Base-by-base conservation (phyloP, 2,888 invertebrate species). In the Pollenia angustigena region DNA sequence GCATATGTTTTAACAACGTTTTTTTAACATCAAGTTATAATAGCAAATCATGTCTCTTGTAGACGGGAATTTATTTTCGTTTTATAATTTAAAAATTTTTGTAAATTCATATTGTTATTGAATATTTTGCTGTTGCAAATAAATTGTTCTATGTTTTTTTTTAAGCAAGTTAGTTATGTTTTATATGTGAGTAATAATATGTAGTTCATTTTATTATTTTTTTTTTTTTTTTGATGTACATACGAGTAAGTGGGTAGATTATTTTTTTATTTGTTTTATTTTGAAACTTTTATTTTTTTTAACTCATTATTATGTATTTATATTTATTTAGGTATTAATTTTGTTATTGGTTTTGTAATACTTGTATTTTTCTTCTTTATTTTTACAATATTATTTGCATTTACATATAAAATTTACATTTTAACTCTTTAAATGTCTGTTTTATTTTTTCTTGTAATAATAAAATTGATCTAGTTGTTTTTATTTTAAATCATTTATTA, bases 381-480 rank as follows among this genome's bases (percentile, higher is more conserved):
- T 66, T 60, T 46, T 50, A 42, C 87, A 74, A 82, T 69, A 16
- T 80, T 58, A 18, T 84, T 79, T 75, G 14, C 44, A 81, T 68
- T 54, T 62, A 71, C 42, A 71, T 85, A 85, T 71, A 88, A 68
- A 84, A 81, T 79, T 85, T 62, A 68, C 58, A 71, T 66, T 74
- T 23, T 23, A 78, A 85, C 72, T 62, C 71, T 88, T 76, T 84
- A 52, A 69, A 83, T 88, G 71, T 88, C 85, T 72, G 74, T 68
- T 80, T 68, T 18, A 82, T 69, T 50, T 80, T 23, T 6, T 32
- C 32, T 32, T 32, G 32, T 32, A 32, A 86, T 88, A 78, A 68
- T 89, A 87, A 87, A 85, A 87, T 87, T 87, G 87, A 71, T 85
- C 85, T 87, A 85, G 85, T 44, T 85, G 40, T 58, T 85, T 66